Conservation (phyloP, 2,888 invertebrate genomes). For the Drosophila birchii region DNA sequence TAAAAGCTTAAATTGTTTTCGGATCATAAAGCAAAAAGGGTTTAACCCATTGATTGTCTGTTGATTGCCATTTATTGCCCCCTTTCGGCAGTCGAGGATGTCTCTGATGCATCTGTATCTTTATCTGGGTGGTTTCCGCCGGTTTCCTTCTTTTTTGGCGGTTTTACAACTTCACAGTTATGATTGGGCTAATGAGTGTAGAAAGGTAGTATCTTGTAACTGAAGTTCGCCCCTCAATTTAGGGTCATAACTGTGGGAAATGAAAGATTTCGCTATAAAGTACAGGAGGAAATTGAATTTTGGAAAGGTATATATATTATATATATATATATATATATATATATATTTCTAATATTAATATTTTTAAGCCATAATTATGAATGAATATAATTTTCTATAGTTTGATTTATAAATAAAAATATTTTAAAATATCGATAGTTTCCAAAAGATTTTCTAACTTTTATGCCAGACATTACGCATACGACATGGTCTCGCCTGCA, state of each 20-base stretch:
- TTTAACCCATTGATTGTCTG: slow-evolving; percentile 72
- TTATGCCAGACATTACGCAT: slow-evolving; percentile 56
- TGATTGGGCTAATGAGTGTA: slow-evolving; percentile 71
- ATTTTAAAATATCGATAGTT: background rate
- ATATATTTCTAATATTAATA: too few relatives aligned
- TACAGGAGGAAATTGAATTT: background rate
- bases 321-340: too few relatives aligned
- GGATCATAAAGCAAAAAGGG: slow-evolving; percentile 75
- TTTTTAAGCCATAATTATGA: background rate
- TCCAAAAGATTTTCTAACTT: background rate
- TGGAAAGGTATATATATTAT: too few relatives aligned
- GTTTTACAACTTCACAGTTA: slow-evolving; percentile 78
- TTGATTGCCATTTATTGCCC: slow-evolving; percentile 75
- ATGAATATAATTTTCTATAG: too few relatives aligned
- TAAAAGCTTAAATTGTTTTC: slow-evolving; percentile 80
- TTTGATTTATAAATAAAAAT: background rate
- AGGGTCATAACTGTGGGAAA: slow-evolving; percentile 28
- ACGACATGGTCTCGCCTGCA: slow-evolving; percentile 50
- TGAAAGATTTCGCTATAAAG: slow-evolving; percentile 6
- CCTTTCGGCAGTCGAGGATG: slow-evolving; percentile 16
- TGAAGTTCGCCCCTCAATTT: slow-evolving; percentile 12
- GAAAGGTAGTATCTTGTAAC: slow-evolving; percentile 20
- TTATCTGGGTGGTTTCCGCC: slow-evolving; percentile 45
- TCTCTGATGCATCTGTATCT: slow-evolving; percentile 23
- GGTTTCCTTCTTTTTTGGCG: slow-evolving; percentile 52